These are phyloP conservation scores for Neoaliturus tenellus DNA, from an alignment of 2,888 invertebrate species.

Conservation along the genomic window DNA sequence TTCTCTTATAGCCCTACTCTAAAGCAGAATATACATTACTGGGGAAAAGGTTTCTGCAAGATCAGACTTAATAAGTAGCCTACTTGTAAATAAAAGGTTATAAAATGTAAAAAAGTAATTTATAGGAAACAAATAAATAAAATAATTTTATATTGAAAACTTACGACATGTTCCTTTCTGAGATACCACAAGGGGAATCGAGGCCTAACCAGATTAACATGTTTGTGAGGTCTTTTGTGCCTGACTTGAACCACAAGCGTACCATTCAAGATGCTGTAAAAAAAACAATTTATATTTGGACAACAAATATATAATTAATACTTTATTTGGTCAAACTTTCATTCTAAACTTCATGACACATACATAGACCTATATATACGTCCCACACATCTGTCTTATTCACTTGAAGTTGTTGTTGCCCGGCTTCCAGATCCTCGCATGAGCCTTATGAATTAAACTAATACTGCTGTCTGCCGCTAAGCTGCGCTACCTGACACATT, in stretches of 20 bases:
- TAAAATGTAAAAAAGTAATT: no score
- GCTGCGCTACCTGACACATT: no score
- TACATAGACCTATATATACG: neutral
- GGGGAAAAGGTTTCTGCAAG: no score
- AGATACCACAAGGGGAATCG: conserved; percentile 85
- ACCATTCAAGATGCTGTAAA: conserved; percentile 26
- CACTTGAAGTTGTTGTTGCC: neutral
- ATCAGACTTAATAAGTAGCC: no score
- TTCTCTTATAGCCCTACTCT: no score
- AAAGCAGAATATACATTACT: no score
- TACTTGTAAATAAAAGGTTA: no score
- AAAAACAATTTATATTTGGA: neutral
- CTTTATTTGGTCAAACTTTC: neutral
- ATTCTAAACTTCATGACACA: neutral
- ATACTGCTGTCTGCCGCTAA: no score
- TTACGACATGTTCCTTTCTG: conserved; percentile 80
- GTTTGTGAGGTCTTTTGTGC: conserved; percentile 4
- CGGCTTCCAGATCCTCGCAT: neutral
- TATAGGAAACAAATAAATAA: no score
- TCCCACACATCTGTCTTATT: neutral
- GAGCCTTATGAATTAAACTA: neutral
- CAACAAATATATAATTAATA: neutral
- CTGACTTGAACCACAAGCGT: conserved; percentile 26
- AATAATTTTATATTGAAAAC: no score
- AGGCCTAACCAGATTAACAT: conserved; percentile 72